Evolutionary conservation across 2,888 invertebrate genomes (phyloP).

Genomic region (Leistus spinibarbis): DNA sequence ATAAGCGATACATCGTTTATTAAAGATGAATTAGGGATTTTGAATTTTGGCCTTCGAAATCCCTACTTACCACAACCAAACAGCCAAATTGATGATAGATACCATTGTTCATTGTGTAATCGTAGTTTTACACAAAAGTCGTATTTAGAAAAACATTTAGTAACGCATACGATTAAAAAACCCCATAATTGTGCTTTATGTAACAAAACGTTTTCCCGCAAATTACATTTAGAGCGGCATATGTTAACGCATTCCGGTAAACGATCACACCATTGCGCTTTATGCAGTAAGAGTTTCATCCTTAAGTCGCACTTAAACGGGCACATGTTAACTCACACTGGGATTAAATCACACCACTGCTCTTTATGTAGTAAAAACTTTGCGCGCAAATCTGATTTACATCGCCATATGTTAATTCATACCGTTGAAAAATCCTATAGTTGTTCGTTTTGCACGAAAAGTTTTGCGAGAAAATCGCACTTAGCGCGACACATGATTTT

Average conservation of each 20-base stretch:
- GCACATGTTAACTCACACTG: conserved; percentile 68
- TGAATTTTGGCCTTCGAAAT: conserved; percentile 46
- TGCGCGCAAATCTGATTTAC: conserved; percentile 71
- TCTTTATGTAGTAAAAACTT: conserved; percentile 69
- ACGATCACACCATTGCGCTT: conserved; percentile 63
- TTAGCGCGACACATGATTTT: conserved; percentile 18
- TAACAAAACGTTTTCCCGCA: conserved; percentile 69
- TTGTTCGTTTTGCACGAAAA: conserved; percentile 13
- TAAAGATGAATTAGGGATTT: conserved; percentile 7
- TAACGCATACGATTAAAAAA: conserved; percentile 63
- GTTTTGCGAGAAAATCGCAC: conserved; percentile 17
- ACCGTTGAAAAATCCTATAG: conserved; percentile 7
- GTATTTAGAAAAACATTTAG: conserved; percentile 66
- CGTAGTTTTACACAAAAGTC: conserved; percentile 67
- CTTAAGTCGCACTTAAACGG: conserved; percentile 64
- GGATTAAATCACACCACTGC: conserved; percentile 64
- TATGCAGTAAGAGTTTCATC: conserved; percentile 69
- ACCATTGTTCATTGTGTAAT: conserved; percentile 66
- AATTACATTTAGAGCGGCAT: conserved; percentile 70
- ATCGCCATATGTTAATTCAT: conserved; percentile 60
- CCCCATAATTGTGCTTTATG: conserved; percentile 67
- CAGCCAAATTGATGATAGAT: conserved; percentile 55
- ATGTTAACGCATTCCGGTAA: conserved; percentile 52
- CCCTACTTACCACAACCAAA: conserved; percentile 42
- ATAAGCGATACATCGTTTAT: neutral